Base-by-base conservation (phyloP, 2,888 invertebrate genomes). In the Pharmacophagus antenor region DNA sequence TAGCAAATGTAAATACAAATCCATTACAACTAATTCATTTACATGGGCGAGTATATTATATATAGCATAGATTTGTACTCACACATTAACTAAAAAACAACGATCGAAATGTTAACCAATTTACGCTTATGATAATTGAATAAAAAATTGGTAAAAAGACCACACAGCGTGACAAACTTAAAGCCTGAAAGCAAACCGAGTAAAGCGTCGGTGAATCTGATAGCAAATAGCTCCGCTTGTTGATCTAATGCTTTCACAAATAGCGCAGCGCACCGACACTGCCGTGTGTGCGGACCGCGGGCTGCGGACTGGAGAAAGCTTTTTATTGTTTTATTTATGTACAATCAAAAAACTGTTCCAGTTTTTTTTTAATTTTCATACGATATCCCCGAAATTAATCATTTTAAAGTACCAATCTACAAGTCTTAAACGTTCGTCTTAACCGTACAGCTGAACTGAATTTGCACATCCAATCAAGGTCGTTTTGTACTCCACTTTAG, bases 121-220 rank as follows among this genome's bases (percentile, higher is more conserved):
- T n/a, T n/a, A n/a, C n/a, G n/a, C n/a, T n/a, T n/a, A n/a, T n/a
- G n/a, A n/a, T n/a, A n/a, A 15, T 37, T 15, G 37, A 31, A 15
- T 48, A 58, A 48, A 47, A n/a, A 42, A 59, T 42, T n/a, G 54
- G 42, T 49, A 62, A 65, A 63, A 62, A 69, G 79, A 79, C 82
- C 84, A 85, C 86, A 84, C 83, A 82, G 74, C 74, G 78, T 82
- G 84, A 83, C 81, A 80, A 79, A 80, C 73, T 75, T 83, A 77
- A 84, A 84, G 83, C 84, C n/a, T 79, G 76, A 78, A 74, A 78
- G 80, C 77, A 86, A 85, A 85, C 84, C 73, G 65, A 71, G 76
- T 75, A 80, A 82, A 79, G 77, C 81, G 76, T 72, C 65, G 65
- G 72, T 65, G 80, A 84, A 80, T 79, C 85, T 80, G 80, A 60